Evolutionary conservation across 2,888 invertebrate genomes (phyloP), one percentile per base, ranked within the genome.

Genomic region (Protophormia terraenovae): DNA sequence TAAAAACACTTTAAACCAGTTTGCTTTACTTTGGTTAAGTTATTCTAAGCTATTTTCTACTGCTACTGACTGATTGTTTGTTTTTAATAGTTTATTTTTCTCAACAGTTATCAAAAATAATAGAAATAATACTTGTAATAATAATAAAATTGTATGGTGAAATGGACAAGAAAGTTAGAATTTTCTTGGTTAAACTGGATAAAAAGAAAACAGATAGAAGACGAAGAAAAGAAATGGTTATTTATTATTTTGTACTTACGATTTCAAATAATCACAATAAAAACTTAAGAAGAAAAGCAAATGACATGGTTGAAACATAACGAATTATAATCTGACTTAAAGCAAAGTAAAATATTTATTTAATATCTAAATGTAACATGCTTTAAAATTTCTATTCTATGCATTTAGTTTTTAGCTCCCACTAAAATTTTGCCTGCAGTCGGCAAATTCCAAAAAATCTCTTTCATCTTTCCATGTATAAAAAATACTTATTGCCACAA

Each of bases 131-230:
- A 19, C 3, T 76, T 66, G n/a, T 35, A 38, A 55, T 66, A 41
- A 64, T 64, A 69, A 69, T 41, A 64, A 75, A 35, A 60, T 69
- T 35, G 24, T 38, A 32, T 45, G 27, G 24, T 27, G n/a, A 60
- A 45, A 50, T 35, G 29, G 55, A 38, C 45, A 32, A 55, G 16
- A 45, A 19, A 50, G 10, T 16, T 4, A 55, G 32, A 32, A 67
- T 41, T 64, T 75, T 47, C 16, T 55, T 41, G 24, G 38, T 2
- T 8, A 55, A 27, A 38, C n/a, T 24, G 3, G 24, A 12, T 16
- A 16, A 53, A 38, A 1, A 10, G 7, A 45, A 12, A 27, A 24
- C 53, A 45, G 24, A 64, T 29, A 5, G 12, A 16, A 10, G 3
- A 6, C n/a, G 24, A 12, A 16, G 8, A 38, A 64, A 64, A 64